Evolutionary conservation across 2,113 vertebrate species (phyloP).

Genomic region (Nannospalax galili): DNA sequence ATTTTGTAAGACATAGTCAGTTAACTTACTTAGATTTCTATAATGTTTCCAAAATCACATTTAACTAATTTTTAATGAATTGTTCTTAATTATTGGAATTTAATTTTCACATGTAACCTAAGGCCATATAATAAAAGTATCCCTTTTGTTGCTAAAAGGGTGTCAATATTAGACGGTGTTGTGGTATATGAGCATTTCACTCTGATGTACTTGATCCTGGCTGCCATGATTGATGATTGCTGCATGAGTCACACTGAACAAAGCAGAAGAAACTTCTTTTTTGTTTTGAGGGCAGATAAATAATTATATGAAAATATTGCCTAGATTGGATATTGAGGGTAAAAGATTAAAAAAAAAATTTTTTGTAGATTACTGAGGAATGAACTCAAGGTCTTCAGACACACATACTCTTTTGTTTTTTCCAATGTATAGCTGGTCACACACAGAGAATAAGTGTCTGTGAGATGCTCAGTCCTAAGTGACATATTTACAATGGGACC

Average conservation of each 20-base stretch:
- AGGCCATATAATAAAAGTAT: background rate
- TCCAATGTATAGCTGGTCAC: too few relatives aligned
- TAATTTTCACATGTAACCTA: conserved; percentile 33
- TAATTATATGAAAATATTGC: background rate
- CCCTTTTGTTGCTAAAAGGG: background rate
- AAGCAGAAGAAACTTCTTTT: background rate
- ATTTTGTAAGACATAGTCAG: background rate
- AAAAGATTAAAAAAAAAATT: background rate
- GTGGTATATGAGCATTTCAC: conserved; percentile 33
- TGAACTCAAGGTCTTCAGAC: background rate
- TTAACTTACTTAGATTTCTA: conserved; percentile 18
- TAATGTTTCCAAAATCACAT: conserved; percentile 29
- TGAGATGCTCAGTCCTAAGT: too few relatives aligned
- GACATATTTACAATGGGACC: too few relatives aligned
- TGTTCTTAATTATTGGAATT: conserved; percentile 2
- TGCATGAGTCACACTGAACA: background rate
- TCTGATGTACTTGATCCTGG: background rate
- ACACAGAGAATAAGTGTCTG: too few relatives aligned
- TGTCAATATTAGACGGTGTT: background rate
- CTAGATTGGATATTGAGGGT: background rate
- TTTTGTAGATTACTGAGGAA: background rate
- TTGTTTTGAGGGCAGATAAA: background rate
- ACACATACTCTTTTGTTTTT: too few relatives aligned
- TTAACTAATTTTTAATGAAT: conserved; percentile 17
- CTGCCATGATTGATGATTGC: background rate